phyloP scores from a whole-genome alignment of 2,888 invertebrate genomes.

The Chloromyia formosa region DNA sequence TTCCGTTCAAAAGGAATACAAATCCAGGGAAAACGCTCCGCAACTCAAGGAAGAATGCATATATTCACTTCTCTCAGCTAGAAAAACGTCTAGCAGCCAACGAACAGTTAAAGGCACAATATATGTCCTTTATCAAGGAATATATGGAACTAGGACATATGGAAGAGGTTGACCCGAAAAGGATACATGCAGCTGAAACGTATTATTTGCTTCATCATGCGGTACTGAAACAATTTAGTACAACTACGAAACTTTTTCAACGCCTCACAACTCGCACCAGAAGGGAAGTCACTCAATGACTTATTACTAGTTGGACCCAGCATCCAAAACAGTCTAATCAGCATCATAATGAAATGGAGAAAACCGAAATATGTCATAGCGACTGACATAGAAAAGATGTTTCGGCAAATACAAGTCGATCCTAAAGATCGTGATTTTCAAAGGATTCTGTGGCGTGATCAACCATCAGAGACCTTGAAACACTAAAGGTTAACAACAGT shows the following conservation, averaged over 20 bases:
- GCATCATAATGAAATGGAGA: constrained; percentile 38
- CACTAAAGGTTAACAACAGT: constrained; percentile 39
- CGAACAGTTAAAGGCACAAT: background rate
- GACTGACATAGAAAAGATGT: constrained; percentile 48
- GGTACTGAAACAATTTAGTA: constrained; percentile 32
- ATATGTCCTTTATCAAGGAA: background rate
- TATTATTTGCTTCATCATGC: constrained; percentile 44
- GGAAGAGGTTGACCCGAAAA: background rate
- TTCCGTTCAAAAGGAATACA: background rate
- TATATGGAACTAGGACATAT: constrained; percentile 6
- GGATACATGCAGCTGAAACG: background rate
- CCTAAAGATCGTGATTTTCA: constrained; percentile 40
- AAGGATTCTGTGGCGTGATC: constrained; percentile 44
- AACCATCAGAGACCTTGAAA: background rate
- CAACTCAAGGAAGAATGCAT: background rate
- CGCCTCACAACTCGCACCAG: background rate
- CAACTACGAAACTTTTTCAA: constrained; percentile 43
- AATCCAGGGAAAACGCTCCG: background rate
- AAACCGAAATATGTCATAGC: constrained; percentile 30
- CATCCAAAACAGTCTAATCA: constrained; percentile 39
- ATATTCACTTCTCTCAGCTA: background rate
- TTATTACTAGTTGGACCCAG: constrained; percentile 29
- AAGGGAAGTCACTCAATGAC: constrained; percentile 38
- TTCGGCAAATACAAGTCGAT: constrained; percentile 43
- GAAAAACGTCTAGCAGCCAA: background rate